Evolutionary conservation across 2,888 invertebrate genomes (phyloP).

Genomic region (Trachelus tabidus): DNA sequence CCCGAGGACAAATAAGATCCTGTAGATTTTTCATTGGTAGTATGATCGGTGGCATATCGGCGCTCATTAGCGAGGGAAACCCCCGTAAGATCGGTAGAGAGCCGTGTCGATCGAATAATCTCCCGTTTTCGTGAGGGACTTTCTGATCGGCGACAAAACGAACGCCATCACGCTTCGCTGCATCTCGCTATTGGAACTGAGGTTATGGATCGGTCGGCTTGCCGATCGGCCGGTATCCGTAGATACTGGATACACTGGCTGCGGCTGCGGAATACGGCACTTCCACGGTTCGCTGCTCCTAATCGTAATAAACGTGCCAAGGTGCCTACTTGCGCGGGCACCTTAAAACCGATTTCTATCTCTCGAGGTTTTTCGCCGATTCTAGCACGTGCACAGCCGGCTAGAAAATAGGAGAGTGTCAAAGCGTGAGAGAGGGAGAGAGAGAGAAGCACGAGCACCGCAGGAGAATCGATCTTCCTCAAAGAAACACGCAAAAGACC

Average conservation of each 20-base stretch:
- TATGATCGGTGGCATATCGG: no score
- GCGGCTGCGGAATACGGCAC: conserved; percentile 18
- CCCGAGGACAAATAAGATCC: no score
- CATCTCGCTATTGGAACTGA: conserved; percentile 49
- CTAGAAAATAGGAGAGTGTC: no score
- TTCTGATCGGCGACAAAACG: conserved; percentile 46
- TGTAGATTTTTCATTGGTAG: no score
- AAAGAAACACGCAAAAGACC: no score
- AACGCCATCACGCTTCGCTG: conserved; percentile 50
- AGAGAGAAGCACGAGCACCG: neutral
- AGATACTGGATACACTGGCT: conserved; percentile 13
- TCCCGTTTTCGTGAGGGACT: conserved; percentile 23
- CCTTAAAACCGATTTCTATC: conserved; percentile 61
- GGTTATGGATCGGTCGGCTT: conserved; percentile 30
- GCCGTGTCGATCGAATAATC: no score
- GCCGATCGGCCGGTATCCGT: conserved; percentile 25
- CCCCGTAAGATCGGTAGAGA: no score
- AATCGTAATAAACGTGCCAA: conserved; percentile 66
- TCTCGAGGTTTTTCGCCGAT: conserved; percentile 17
- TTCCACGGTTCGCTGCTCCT: conserved; percentile 61
- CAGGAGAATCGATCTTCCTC: no score
- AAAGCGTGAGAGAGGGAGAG: conserved; percentile 6
- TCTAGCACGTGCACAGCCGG: neutral
- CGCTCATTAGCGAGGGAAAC: no score
- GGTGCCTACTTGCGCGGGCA: conserved; percentile 57